phyloP scores from a whole-genome alignment of 2,113 vertebrate species.

The Pelusios castaneus region DNA sequence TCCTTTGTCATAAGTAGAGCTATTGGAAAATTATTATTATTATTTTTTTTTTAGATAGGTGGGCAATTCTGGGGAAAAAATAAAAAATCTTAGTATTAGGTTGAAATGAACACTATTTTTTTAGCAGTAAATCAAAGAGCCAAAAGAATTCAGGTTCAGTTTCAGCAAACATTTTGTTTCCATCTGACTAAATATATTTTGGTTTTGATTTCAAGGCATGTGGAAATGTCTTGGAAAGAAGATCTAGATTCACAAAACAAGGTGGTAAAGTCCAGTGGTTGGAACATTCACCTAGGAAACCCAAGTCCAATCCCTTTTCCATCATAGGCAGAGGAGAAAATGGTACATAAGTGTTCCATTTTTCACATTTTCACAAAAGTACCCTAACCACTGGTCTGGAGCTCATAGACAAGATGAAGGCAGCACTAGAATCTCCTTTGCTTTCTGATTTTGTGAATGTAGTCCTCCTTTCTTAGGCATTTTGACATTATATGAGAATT shows the following conservation, averaged over 20 bases:
- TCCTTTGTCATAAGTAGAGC: neutral
- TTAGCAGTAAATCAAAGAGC: neutral
- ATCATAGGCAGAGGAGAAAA: neutral
- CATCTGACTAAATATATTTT: neutral
- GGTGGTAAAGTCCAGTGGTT: neutral
- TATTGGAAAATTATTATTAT: neutral
- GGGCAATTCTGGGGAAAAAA: too few species aligned
- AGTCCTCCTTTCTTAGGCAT: neutral
- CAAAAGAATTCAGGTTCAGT: too few species aligned
- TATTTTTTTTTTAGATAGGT: too few species aligned
- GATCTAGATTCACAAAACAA: neutral
- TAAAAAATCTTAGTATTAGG: too few species aligned
- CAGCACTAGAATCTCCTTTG: neutral
- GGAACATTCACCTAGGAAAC: neutral
- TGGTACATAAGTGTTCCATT: neutral
- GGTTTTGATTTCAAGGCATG: neutral
- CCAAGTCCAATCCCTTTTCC: neutral
- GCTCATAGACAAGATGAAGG: too few species aligned
- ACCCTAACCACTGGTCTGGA: neutral
- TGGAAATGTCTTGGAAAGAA: neutral
- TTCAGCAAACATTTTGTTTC: neutral
- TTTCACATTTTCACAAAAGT: neutral
- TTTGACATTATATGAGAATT: rapidly evolving
- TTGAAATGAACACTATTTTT: neutral
- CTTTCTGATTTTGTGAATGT: neutral